Conservation (phyloP, 1,140 invertebrate genomes). For the Drosophila nasuta region DNA sequence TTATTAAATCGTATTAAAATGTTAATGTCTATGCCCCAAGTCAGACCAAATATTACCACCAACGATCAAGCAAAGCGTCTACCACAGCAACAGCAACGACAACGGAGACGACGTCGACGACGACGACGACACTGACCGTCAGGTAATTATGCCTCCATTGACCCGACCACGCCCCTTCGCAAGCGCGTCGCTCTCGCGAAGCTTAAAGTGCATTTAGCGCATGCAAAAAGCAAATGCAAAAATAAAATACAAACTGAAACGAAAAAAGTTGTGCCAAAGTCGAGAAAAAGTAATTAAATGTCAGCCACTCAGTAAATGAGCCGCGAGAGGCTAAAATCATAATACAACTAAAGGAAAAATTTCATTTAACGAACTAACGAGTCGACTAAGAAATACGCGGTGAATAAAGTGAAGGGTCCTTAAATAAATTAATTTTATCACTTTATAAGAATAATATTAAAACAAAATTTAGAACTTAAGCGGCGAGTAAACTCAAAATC, state of each 20-base stretch:
- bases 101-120: background rate
- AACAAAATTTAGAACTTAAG: too few species aligned
- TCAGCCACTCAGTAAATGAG: conserved; percentile 58
- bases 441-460: too few species aligned
- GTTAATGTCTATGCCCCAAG: conserved; percentile 69
- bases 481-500: too few species aligned
- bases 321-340: conserved; percentile 43
- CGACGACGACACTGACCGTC: conserved; percentile 7
- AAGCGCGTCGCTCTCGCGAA: conserved; percentile 8
- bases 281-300: conserved; percentile 71
- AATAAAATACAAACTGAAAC: conserved; percentile 1
- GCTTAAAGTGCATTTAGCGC: conserved; percentile 74
- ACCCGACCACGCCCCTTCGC: conserved; percentile 55
- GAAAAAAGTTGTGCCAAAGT: conserved; percentile 49
- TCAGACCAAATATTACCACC: conserved; percentile 68
- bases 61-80: conserved; percentile 11
- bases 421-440: background rate
- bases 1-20: conserved; percentile 77
- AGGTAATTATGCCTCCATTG: conserved; percentile 78
- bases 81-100: too few species aligned
- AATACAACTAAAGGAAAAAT: conserved; percentile 32
- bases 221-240: conserved; percentile 60
- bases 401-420: background rate
- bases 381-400: background rate
- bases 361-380: background rate